A percentile compares a stretch with the other conserved stretches of the same genome.
Conservation (phyloP, 2,888 invertebrate species). For the Willowsia nigromaculata region DNA sequence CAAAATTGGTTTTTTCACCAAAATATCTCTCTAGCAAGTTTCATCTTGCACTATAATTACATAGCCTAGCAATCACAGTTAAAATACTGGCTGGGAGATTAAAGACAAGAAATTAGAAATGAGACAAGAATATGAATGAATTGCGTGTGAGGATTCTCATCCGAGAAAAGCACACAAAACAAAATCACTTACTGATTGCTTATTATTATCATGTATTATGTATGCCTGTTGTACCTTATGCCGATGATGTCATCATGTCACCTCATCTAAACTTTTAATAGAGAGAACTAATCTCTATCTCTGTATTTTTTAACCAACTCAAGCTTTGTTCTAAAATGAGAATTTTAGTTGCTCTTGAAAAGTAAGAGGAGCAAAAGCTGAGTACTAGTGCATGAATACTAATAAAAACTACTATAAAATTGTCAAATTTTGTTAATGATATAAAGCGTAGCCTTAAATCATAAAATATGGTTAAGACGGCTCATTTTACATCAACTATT, state of each 20-base stretch:
- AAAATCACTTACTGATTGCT: background rate
- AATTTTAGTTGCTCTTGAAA: slow-evolving; percentile 49
- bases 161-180: background rate
- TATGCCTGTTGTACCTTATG: background rate
- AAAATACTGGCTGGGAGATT: background rate
- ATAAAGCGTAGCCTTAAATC: too few species aligned
- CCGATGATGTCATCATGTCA: background rate
- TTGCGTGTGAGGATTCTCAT: slow-evolving; percentile 3
- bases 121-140: slow-evolving; percentile 48
- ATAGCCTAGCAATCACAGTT: background rate
- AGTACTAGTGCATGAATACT: background rate
- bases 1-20: background rate
- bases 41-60: slow-evolving; percentile 19
- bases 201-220: background rate
- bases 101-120: too few species aligned
- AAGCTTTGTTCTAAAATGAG: slow-evolving; percentile 50
- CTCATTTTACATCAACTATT: background rate
- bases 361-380: slow-evolving; percentile 6
- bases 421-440: too few species aligned
- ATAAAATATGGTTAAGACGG: slow-evolving; percentile 16
- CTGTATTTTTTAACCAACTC: background rate
- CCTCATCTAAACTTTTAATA: background rate
- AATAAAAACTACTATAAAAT: too few species aligned
- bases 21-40: background rate
- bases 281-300: background rate